Base-by-base conservation (phyloP, 2,797 vertebrate species). In the Mallotus villosus region DNA sequence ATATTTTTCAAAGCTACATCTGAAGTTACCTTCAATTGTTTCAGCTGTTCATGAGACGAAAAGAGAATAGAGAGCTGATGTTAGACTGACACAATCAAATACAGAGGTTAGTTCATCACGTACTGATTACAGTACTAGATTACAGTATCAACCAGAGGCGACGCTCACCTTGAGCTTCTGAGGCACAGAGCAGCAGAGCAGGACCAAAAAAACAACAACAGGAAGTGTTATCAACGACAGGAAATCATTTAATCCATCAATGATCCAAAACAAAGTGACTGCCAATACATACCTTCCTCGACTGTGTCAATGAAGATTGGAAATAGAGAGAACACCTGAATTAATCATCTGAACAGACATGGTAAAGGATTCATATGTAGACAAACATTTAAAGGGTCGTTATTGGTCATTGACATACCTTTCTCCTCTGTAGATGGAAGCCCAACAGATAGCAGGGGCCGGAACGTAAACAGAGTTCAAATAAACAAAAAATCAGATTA, bases 91-190 rank as follows among this genome's bases (percentile, higher is more conserved):
- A 67, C 7, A 12, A 24, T 24, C 17, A 46, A 21, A 5, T 14
- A 46, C 63, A 46, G 8, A 12, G 32, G 46, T 53, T 53, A 19
- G 14, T 53, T 53, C 5, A 4, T 53, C 14, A 46, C 62, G 21
- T 41, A 21, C n/a, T n/a, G n/a, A n/a, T n/a, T n/a, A n/a, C n/a
- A n/a, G n/a, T n/a, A 41, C 1, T 8, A 41, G 62, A 41, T 8
- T 27, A 41, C 1, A 19, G 19, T 63, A 27, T 55, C 11, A 55
- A 55, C 25, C 2, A 11, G 25, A 27, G 34, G 7, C 21, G 0
- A 41, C 5, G 12, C 53, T 58, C 19, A 68, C 67, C 67, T 53
- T 55, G 49, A 68, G 53, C 37, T 53, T 68, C 67, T 67, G 32
- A 24, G 53, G 19, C n/a, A 68, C 32, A 55, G n/a, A n/a, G 55